Evolutionary conservation across 2,888 invertebrate species (phyloP).

Genomic region (Ormyrus nitidulus): DNA sequence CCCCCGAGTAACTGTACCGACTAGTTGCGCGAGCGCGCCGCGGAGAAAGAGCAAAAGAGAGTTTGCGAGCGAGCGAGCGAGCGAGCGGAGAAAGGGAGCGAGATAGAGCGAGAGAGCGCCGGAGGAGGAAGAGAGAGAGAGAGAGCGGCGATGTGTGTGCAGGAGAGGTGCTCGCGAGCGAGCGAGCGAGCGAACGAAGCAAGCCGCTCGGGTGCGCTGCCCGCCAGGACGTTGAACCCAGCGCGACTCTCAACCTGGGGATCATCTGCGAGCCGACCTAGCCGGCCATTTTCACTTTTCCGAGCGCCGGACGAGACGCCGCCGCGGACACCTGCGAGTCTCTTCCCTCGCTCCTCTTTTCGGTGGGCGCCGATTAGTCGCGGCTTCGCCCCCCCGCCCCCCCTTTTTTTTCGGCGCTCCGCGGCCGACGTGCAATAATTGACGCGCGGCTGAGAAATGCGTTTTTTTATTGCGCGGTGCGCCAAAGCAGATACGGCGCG

Average conservation of each 20-base stretch:
- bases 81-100: slow-evolving; percentile 61
- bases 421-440: too few relatives aligned
- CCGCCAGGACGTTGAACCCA: slow-evolving; percentile 75
- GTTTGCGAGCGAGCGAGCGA: slow-evolving; percentile 42
- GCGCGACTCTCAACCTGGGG: slow-evolving; percentile 75
- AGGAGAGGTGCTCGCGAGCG: slow-evolving; percentile 64
- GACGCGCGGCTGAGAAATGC: too few relatives aligned
- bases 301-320: background rate
- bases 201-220: slow-evolving; percentile 72
- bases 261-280: slow-evolving; percentile 65
- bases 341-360: too few relatives aligned
- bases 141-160: slow-evolving; percentile 58
- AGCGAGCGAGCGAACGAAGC: slow-evolving; percentile 47
- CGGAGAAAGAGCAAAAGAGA: slow-evolving; percentile 66
- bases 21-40: slow-evolving; percentile 43
- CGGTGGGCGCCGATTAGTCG: too few relatives aligned
- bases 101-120: slow-evolving; percentile 53
- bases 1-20: slow-evolving; percentile 72
- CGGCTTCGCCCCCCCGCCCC: too few relatives aligned
- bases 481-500: too few relatives aligned
- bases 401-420: too few relatives aligned
- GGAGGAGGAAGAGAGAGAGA: slow-evolving; percentile 46
- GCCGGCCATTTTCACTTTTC: slow-evolving; percentile 11
- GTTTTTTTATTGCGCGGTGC: too few relatives aligned
- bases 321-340: too few relatives aligned